Evolutionary conservation across 1,140 invertebrate species (phyloP).

Genomic region (Neodiprion fabricii): DNA sequence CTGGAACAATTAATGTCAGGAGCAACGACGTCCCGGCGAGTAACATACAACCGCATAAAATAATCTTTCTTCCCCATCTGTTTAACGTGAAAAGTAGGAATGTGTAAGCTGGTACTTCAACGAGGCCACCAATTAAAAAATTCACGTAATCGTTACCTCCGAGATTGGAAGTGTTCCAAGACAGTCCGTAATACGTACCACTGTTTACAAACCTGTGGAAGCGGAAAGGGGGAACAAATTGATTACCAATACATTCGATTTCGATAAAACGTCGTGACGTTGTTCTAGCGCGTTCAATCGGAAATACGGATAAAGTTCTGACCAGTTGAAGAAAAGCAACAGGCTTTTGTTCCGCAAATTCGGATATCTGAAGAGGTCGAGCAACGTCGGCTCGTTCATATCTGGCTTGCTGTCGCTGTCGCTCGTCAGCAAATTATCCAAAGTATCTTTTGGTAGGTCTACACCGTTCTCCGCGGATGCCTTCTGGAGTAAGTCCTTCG

Average conservation of each 20-base stretch:
- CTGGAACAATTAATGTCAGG: conserved; percentile 66
- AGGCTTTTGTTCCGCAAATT: conserved; percentile 75
- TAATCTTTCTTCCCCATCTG: conserved; percentile 73
- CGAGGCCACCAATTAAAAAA: conserved; percentile 76
- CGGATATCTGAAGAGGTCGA: conserved; percentile 75
- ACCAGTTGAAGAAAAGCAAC: conserved; percentile 82
- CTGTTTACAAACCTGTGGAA: conserved; percentile 76
- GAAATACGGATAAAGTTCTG: conserved; percentile 39
- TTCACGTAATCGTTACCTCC: conserved; percentile 78
- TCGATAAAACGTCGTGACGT: conserved; percentile 3
- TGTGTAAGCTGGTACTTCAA: conserved; percentile 79
- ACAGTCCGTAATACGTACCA: conserved; percentile 82
- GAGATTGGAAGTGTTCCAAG: conserved; percentile 79
- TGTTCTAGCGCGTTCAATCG: neutral
- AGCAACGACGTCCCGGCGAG: conserved; percentile 70
- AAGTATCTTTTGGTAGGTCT: conserved; percentile 62
- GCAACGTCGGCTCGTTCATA: conserved; percentile 62
- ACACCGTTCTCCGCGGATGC: conserved; percentile 75
- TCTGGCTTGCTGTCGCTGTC: conserved; percentile 54
- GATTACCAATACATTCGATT: conserved; percentile 12
- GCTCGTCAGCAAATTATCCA: conserved; percentile 63
- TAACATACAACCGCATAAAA: conserved; percentile 75
- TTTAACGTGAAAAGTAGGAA: conserved; percentile 76
- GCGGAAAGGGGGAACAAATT: conserved; percentile 23
- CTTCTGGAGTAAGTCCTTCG: conserved; percentile 71